phyloP scores from a whole-genome alignment of 2,888 invertebrate genomes.

The Caenorhabditis sp. region DNA sequence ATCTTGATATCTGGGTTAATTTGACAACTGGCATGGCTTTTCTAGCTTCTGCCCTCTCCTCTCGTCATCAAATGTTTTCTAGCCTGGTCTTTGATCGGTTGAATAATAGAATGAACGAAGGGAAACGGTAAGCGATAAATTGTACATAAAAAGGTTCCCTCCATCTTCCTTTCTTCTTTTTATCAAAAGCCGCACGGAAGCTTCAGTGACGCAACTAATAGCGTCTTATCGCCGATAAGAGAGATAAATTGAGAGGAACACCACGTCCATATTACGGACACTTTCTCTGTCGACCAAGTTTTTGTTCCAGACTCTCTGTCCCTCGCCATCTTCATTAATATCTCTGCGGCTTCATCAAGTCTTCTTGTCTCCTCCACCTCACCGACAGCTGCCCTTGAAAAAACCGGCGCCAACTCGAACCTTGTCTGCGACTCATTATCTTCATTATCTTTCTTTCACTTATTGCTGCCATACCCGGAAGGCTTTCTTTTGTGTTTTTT shows the following conservation, averaged over 20 bases:
- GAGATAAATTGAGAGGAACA: conserved; percentile 52
- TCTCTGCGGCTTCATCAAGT: conserved; percentile 46
- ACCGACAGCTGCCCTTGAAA: conserved; percentile 63
- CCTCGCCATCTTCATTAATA: conserved; percentile 33
- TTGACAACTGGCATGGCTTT: too few species aligned
- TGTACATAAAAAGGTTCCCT: conserved; percentile 23
- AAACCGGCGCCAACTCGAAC: conserved; percentile 62
- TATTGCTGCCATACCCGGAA: conserved; percentile 38
- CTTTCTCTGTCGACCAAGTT: conserved; percentile 48
- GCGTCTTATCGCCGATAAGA: conserved; percentile 53
- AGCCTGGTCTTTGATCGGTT: conserved; percentile 45
- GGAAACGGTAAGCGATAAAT: too few species aligned
- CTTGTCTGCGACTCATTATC: conserved; percentile 61
- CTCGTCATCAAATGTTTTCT: conserved; percentile 18
- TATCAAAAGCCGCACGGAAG: conserved; percentile 13
- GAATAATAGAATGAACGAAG: conserved; percentile 15
- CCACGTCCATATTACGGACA: conserved; percentile 53
- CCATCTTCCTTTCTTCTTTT: conserved; percentile 18
- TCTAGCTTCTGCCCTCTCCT: background rate
- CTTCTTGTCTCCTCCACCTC: conserved; percentile 20
- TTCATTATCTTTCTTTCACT: conserved; percentile 47
- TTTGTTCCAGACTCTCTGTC: conserved; percentile 33
- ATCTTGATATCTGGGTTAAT: conserved; percentile 20
- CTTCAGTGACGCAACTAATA: conserved; percentile 57
- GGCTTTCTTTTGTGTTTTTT: conserved; percentile 34